phyloP scores from a whole-genome alignment of 2,113 vertebrate genomes.

The Mormoops blainvillei region DNA sequence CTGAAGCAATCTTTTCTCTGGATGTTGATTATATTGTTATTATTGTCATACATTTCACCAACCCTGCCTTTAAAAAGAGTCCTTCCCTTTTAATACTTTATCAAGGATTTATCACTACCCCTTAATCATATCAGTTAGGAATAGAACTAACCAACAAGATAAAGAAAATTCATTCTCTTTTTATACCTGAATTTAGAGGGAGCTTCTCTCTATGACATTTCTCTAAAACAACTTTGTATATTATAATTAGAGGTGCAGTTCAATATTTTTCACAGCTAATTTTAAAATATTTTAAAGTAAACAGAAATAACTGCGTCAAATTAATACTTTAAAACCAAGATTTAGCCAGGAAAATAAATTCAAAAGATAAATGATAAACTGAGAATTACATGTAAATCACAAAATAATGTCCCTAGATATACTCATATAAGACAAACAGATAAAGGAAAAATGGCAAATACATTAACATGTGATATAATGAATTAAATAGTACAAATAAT shows the following conservation, averaged over 20 bases:
- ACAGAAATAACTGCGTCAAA: background rate
- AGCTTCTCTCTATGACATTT: background rate
- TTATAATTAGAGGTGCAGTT: background rate
- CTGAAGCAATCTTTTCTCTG: background rate
- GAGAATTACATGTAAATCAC: background rate
- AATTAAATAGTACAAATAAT: background rate
- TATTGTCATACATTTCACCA: background rate
- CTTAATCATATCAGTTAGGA: background rate
- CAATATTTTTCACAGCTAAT: background rate
- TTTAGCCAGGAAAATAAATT: background rate
- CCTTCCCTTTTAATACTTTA: background rate
- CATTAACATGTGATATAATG: background rate
- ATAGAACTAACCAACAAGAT: background rate
- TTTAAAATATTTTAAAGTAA: background rate
- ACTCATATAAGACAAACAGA: background rate
- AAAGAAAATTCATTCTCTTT: background rate
- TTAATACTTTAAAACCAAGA: background rate
- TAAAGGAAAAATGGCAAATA: background rate
- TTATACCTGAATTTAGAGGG: background rate
- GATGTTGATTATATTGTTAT: background rate
- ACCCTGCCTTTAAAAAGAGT: background rate
- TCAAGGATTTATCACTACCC: background rate
- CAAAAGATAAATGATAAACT: background rate
- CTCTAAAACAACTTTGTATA: background rate
- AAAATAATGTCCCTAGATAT: background rate